phyloP scores from a whole-genome alignment of 2,797 vertebrate genomes.

The Otolemur crassicaudatus region DNA sequence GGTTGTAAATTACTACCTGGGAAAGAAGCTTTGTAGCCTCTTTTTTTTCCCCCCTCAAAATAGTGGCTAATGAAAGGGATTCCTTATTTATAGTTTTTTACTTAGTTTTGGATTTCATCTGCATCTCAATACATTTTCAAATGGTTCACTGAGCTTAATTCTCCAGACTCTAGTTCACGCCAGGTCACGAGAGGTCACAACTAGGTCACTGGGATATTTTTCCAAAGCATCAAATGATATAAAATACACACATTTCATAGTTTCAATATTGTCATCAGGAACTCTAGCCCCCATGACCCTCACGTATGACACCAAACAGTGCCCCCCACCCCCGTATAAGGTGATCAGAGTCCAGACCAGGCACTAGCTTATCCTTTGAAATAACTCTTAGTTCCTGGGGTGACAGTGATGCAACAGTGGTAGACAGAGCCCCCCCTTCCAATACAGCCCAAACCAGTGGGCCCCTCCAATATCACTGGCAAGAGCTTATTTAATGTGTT shows the following conservation, averaged over 20 bases:
- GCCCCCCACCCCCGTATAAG: neutral
- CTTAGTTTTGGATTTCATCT: conserved; percentile 13
- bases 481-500: neutral
- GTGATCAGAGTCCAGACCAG: fast-evolving
- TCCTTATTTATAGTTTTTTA: neutral
- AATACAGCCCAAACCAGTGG: neutral
- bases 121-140: conserved; percentile 26
- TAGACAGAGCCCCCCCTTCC: neutral
- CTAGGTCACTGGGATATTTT: conserved; percentile 74
- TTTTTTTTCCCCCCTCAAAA: neutral
- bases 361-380: neutral
- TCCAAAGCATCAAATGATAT: conserved; percentile 63
- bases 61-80: neutral
- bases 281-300: neutral
- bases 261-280: neutral
- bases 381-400: neutral
- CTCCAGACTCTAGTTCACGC: conserved; percentile 8
- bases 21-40: neutral
- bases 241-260: conserved; percentile 8
- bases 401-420: neutral
- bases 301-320: neutral
- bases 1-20: neutral
- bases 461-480: neutral
- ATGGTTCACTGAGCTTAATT: conserved; percentile 32
- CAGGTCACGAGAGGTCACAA: conserved; percentile 48